Evolutionary conservation across 2,113 vertebrate species (phyloP).

Genomic region (Hyaena hyaena): DNA sequence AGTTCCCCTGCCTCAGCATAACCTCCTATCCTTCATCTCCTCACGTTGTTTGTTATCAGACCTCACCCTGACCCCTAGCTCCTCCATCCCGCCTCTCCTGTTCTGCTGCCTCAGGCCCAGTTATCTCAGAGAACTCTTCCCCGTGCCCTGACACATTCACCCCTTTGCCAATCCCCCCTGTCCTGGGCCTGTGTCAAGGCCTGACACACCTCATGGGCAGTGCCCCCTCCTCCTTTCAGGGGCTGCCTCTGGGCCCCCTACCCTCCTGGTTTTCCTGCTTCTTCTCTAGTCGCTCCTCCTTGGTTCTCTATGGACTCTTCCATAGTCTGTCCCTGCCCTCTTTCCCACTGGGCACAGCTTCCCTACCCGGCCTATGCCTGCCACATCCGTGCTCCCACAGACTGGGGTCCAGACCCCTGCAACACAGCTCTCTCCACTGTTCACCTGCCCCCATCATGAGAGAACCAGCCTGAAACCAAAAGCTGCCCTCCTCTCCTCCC

Average conservation of each 20-base stretch:
- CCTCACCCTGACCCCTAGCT: not conserved
- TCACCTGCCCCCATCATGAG: not conserved
- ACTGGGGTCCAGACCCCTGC: not conserved
- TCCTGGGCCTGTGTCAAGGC: not conserved
- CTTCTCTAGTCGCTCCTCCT: not conserved
- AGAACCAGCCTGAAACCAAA: not conserved
- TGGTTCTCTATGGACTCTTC: not conserved
- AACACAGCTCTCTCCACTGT: not conserved
- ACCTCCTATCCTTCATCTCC: not conserved
- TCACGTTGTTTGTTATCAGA: not conserved
- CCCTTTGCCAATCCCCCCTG: not conserved
- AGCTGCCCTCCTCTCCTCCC: not conserved
- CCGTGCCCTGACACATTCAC: not conserved
- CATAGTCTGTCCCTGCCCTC: not conserved
- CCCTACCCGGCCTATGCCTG: not conserved
- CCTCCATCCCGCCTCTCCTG: not conserved
- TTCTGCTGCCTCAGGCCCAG: not conserved
- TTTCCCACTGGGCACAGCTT: not conserved
- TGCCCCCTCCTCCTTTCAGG: not conserved
- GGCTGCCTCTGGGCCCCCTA: not conserved
- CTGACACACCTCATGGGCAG: not conserved
- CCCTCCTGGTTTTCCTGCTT: not conserved
- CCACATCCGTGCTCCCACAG: not conserved
- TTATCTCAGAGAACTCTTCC: constrained; percentile 13
- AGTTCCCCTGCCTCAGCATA: not conserved